These are phyloP conservation scores for Napeogenes inachia DNA, from an alignment of 2,888 invertebrate species.

Conservation along the genomic window DNA sequence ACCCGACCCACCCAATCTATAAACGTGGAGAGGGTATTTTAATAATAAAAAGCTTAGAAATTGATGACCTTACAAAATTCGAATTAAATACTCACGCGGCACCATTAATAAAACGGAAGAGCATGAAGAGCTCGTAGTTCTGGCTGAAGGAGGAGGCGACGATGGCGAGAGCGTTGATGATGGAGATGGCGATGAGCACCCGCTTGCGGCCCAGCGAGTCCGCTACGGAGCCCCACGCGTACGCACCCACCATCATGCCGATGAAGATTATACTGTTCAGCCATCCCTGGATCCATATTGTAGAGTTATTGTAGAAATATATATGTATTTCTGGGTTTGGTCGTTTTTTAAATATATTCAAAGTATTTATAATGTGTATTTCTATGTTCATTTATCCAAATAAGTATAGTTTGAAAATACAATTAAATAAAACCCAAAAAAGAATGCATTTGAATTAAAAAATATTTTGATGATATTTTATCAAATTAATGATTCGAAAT, in stretches of 20 bases:
- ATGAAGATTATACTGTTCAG: slow-evolving; percentile 89
- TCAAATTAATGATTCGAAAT: too few relatives aligned
- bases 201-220: slow-evolving; percentile 92
- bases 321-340: too few relatives aligned
- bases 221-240: slow-evolving; percentile 94
- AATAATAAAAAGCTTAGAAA: too few relatives aligned
- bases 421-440: too few relatives aligned
- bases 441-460: too few relatives aligned
- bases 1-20: slow-evolving; percentile 90
- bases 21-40: slow-evolving; percentile 33
- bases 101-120: slow-evolving; percentile 93
- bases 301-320: too few relatives aligned
- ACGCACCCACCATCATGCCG: slow-evolving; percentile 97
- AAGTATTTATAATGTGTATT: too few relatives aligned
- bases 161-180: slow-evolving; percentile 93
- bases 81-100: slow-evolving; percentile 86
- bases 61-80: neutral
- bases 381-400: too few relatives aligned
- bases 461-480: too few relatives aligned
- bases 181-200: slow-evolving; percentile 91
- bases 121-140: slow-evolving; percentile 91
- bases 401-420: too few relatives aligned
- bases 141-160: slow-evolving; percentile 94
- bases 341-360: too few relatives aligned
- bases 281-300: slow-evolving; percentile 69